These are phyloP conservation scores for Darevskia mixta DNA, from an alignment of 2,797 vertebrate species.

Conservation along the genomic window DNA sequence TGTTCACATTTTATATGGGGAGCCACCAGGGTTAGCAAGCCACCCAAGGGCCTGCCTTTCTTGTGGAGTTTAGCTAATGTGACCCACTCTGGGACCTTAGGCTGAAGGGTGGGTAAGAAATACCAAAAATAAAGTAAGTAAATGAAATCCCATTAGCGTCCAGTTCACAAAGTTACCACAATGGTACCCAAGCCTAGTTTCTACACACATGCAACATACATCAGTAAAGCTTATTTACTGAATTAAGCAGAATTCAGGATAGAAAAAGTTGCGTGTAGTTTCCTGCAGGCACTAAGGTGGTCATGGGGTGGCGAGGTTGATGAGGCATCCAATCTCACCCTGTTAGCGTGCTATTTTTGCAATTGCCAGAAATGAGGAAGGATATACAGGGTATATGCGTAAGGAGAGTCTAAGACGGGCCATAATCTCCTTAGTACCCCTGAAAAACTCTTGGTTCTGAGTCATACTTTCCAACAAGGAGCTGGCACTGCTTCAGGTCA, in stretches of 20 bases:
- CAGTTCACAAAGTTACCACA: too few relatives aligned
- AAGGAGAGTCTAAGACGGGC: neutral
- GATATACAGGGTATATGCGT: neutral
- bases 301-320: neutral
- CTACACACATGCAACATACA: neutral
- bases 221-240: too few relatives aligned
- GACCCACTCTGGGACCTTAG: too few relatives aligned
- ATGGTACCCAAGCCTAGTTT: neutral
- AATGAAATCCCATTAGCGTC: too few relatives aligned
- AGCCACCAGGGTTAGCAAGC: too few relatives aligned
- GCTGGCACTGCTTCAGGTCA: neutral
- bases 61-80: too few relatives aligned
- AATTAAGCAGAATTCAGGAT: neutral
- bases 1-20: too few relatives aligned
- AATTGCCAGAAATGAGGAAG: neutral
- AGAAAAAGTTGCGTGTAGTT: neutral
- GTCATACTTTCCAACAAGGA: constrained; percentile 12
- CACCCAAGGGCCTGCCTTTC: too few relatives aligned
- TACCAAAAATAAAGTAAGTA: too few relatives aligned
- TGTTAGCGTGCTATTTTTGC: neutral
- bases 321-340: neutral
- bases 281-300: neutral
- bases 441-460: constrained; percentile 61
- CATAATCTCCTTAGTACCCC: constrained; percentile 73
- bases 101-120: too few relatives aligned